phyloP scores from a whole-genome alignment of 2,888 invertebrate genomes.

The Mythimna pallens region DNA sequence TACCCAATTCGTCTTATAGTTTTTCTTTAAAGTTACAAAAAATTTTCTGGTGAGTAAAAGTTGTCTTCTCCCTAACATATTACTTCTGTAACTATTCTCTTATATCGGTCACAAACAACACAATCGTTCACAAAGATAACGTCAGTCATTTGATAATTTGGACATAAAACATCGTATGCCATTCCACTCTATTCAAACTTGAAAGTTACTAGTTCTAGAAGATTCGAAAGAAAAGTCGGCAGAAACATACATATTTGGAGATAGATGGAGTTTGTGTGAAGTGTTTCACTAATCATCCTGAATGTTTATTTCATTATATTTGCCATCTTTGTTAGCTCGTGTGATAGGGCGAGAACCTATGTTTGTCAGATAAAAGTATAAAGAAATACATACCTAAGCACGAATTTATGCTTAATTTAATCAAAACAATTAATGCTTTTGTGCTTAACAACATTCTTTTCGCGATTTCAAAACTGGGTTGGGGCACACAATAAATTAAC shows the following conservation, averaged over 20 bases:
- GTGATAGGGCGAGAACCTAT: neutral
- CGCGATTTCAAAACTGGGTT: neutral
- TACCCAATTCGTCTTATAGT: slow-evolving; percentile 1
- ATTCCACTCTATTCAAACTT: neutral
- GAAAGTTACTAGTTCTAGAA: neutral
- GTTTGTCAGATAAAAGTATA: neutral
- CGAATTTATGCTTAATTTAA: neutral
- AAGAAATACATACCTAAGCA: neutral
- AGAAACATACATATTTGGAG: slow-evolving; percentile 5
- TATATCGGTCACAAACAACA: slow-evolving; percentile 49
- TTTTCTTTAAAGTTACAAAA: neutral
- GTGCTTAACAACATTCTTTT: neutral
- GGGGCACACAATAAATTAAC: slow-evolving; percentile 2
- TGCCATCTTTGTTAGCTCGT: neutral
- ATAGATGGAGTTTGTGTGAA: too few species aligned
- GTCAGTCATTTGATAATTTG: slow-evolving; percentile 41
- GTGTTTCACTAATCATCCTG: slow-evolving; percentile 1
- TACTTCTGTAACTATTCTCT: slow-evolving; percentile 10
- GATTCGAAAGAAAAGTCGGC: neutral
- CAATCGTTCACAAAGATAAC: slow-evolving; percentile 55
- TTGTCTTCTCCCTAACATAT: neutral
- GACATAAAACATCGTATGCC: slow-evolving; percentile 18
- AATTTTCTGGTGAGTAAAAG: neutral
- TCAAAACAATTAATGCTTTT: neutral
- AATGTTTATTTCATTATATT: neutral